phyloP scores from a whole-genome alignment of 2,113 vertebrate genomes.

The Dasyprocta punctata region DNA sequence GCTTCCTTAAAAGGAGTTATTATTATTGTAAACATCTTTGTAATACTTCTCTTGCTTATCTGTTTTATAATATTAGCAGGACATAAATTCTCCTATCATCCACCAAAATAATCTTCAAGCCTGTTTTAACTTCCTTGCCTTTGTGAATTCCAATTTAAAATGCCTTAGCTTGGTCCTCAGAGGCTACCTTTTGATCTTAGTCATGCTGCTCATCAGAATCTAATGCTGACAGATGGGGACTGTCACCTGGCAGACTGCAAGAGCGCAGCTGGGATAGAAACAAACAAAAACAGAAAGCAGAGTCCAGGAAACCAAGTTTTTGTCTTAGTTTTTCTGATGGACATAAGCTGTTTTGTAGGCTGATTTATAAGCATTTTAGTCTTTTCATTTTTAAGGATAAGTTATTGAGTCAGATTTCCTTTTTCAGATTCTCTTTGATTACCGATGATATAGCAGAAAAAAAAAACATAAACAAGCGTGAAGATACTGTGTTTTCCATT shows the following conservation, averaged over 20 bases:
- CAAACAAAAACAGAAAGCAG: neutral
- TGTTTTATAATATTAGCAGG: conserved; percentile 32
- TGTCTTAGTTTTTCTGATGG: neutral
- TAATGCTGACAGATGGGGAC: neutral
- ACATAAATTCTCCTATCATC: neutral
- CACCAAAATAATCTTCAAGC: neutral
- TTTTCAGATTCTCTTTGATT: neutral
- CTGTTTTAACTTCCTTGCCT: neutral
- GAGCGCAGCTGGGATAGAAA: neutral
- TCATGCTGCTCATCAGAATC: neutral
- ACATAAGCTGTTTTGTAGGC: neutral
- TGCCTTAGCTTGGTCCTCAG: neutral
- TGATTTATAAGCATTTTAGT: neutral
- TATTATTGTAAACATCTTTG: conserved; percentile 5
- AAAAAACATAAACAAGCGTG: neutral
- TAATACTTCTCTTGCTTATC: neutral
- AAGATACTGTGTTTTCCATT: neutral
- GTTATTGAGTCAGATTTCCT: neutral
- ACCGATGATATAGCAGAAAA: neutral
- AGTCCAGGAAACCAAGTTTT: neutral
- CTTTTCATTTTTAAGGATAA: neutral
- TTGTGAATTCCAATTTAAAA: conserved; percentile 4
- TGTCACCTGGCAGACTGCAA: neutral
- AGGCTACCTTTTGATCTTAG: neutral
- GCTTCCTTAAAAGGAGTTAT: neutral